Percentiles rank a stretch among this genome's conserved stretches.
phyloP scores from a whole-genome alignment of 2,113 vertebrate genomes.

The Plecturocebus donacophilus region DNA sequence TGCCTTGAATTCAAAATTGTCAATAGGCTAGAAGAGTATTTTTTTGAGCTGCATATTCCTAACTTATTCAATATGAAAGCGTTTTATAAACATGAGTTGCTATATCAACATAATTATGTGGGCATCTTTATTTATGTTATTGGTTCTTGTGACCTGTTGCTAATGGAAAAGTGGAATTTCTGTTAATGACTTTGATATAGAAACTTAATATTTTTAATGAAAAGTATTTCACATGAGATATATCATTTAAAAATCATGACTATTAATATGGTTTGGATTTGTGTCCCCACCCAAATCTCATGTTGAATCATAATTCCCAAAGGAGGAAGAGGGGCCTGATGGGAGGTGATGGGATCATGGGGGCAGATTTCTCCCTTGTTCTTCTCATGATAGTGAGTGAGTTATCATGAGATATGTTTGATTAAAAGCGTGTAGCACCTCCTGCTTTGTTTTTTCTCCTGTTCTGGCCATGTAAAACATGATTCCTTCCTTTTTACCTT shows the following conservation, averaged over 20 bases:
- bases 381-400: no score
- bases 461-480: no score
- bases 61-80: background rate
- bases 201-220: conserved; percentile 21
- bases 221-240: conserved; percentile 2
- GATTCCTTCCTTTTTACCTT: no score
- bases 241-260: background rate
- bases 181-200: conserved; percentile 29
- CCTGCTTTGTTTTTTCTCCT: no score
- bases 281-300: no score
- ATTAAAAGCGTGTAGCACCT: no score
- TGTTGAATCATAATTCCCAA: no score
- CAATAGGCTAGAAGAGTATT: background rate
- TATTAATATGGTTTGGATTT: background rate
- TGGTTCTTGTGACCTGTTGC: background rate
- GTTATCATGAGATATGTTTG: no score
- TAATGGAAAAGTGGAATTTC: conserved; percentile 15
- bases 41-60: background rate
- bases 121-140: background rate
- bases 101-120: background rate
- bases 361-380: no score
- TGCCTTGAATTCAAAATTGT: background rate
- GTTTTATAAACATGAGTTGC: background rate
- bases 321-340: no score
- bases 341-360: no score